Evolutionary conservation across 2,888 invertebrate species (phyloP).

Genomic region (Trilocha varians): DNA sequence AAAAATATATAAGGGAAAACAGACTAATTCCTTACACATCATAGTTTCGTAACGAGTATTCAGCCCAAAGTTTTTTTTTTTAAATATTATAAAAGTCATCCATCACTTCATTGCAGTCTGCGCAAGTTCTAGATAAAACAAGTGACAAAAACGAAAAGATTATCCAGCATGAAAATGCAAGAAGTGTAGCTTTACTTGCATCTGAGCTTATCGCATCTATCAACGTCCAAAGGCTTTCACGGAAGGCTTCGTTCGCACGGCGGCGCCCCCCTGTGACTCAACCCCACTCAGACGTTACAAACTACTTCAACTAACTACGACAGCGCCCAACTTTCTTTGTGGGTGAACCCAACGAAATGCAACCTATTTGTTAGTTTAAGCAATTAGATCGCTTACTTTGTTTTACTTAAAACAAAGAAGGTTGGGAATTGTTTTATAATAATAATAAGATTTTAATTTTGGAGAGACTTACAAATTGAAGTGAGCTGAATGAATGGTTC

Average conservation of each 20-base stretch:
- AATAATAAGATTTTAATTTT: too few relatives aligned
- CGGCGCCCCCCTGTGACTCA: slow-evolving; percentile 29
- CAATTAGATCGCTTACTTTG: slow-evolving; percentile 1
- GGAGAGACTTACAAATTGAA: too few relatives aligned
- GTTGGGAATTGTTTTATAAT: too few relatives aligned
- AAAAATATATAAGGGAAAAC: too few relatives aligned
- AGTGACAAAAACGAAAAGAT: slow-evolving; percentile 22
- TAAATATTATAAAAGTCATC: neutral
- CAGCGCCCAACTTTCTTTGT: slow-evolving; percentile 57
- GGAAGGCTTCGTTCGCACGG: slow-evolving; percentile 65
- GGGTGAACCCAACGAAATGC: slow-evolving; percentile 42
- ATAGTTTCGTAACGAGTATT: too few relatives aligned
- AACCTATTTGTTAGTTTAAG: slow-evolving; percentile 28
- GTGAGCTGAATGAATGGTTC: too few relatives aligned
- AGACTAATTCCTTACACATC: too few relatives aligned
- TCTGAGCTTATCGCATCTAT: slow-evolving; percentile 66
- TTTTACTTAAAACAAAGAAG: too few relatives aligned
- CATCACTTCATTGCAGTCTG: neutral
- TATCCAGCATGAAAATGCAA: slow-evolving; percentile 48
- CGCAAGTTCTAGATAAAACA: neutral
- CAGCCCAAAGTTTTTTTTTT: slow-evolving; percentile 6
- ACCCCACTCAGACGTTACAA: slow-evolving; percentile 44
- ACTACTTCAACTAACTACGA: slow-evolving; percentile 53
- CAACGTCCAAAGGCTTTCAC: slow-evolving; percentile 55
- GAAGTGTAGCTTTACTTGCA: slow-evolving; percentile 70